phyloP scores from a whole-genome alignment of 2,888 invertebrate species.

The Dysmachus trigonus region DNA sequence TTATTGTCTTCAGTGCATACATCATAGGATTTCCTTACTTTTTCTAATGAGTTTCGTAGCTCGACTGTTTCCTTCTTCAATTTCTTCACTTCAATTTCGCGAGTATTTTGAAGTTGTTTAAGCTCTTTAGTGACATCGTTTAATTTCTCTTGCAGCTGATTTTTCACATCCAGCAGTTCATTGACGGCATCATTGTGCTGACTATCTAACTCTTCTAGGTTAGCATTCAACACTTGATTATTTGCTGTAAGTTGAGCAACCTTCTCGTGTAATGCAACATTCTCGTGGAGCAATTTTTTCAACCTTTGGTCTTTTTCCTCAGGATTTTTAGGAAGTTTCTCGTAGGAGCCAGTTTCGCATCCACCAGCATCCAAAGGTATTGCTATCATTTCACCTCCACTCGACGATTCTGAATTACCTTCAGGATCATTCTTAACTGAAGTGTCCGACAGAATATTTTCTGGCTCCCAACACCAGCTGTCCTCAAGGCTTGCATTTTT shows the following conservation, averaged over 20 bases:
- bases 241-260: constrained; percentile 64
- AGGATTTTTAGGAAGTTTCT: constrained; percentile 8
- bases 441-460: constrained; percentile 53
- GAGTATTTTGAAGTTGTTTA: constrained; percentile 46
- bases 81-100: constrained; percentile 51
- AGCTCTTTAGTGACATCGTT: constrained; percentile 65
- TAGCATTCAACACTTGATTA: constrained; percentile 65
- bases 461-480: constrained; percentile 65
- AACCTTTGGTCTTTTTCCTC: constrained; percentile 47
- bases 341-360: constrained; percentile 1
- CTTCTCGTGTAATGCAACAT: constrained; percentile 66
- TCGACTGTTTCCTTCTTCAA: background rate
- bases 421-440: constrained; percentile 56
- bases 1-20: background rate
- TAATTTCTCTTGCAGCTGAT: constrained; percentile 67
- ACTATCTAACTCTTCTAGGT: constrained; percentile 76
- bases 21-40: background rate
- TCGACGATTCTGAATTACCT: constrained; percentile 53
- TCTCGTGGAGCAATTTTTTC: constrained; percentile 64
- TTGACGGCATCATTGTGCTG: constrained; percentile 78
- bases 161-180: constrained; percentile 67
- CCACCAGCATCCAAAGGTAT: constrained; percentile 53
- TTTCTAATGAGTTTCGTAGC: background rate
- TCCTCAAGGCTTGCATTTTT: constrained; percentile 59
- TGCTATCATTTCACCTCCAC: constrained; percentile 56